Percentiles rank a stretch among this genome's conserved stretches.
phyloP scores from a whole-genome alignment of 1,140 invertebrate species.

The Drosophila nikananu region DNA sequence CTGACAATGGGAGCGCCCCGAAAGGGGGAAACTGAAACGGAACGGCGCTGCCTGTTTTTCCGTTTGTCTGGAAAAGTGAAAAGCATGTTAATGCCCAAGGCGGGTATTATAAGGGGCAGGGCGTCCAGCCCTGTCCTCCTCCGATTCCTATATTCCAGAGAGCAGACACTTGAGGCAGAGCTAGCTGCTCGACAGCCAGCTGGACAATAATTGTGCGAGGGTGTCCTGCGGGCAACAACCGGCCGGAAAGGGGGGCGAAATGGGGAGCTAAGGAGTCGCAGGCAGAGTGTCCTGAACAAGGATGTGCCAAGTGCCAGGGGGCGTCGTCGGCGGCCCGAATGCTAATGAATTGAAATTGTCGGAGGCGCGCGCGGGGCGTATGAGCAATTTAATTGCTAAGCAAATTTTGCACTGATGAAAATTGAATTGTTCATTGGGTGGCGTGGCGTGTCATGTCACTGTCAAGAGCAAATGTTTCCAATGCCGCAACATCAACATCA shows the following conservation, averaged over 20 bases:
- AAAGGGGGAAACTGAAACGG: constrained; percentile 26
- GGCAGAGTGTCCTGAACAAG: constrained; percentile 39
- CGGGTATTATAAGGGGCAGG: constrained; percentile 39
- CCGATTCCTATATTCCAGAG: constrained; percentile 9
- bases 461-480: constrained; percentile 73
- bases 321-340: constrained; percentile 41
- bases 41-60: constrained; percentile 28
- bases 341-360: constrained; percentile 80
- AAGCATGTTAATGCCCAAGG: constrained; percentile 74
- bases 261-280: constrained; percentile 13
- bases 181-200: constrained; percentile 40
- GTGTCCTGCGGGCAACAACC: constrained; percentile 53
- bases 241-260: constrained; percentile 7
- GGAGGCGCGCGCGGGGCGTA: constrained; percentile 49
- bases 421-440: constrained; percentile 51
- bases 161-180: constrained; percentile 66
- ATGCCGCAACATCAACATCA: constrained; percentile 59
- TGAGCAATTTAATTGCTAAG: constrained; percentile 72
- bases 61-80: constrained; percentile 73
- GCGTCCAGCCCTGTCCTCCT: background rate
- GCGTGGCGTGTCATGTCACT: constrained; percentile 62
- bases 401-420: constrained; percentile 58
- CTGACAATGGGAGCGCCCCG: constrained; percentile 29
- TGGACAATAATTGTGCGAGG: constrained; percentile 54
- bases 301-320: constrained; percentile 5